These are phyloP conservation scores for Lasioglossum lativentre DNA, from an alignment of 2,888 invertebrate species.

Conservation along the genomic window DNA sequence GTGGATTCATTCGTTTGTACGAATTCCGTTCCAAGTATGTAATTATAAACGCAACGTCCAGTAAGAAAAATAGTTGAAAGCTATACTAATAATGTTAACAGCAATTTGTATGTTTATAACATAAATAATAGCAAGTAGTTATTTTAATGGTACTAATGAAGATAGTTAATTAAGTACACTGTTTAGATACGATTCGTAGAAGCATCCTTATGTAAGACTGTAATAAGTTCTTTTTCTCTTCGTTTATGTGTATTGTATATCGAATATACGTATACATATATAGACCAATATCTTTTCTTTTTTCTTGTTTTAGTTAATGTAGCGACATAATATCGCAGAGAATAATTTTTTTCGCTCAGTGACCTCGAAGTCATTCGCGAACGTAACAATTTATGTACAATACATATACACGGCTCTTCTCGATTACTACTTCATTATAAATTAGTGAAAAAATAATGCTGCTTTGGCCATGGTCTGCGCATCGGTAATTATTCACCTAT, in stretches of 20 bases:
- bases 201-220: constrained; percentile 58
- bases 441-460: constrained; percentile 84
- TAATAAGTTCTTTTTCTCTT: constrained; percentile 44
- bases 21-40: constrained; percentile 21
- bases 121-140: constrained; percentile 60
- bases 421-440: constrained; percentile 72
- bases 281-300: constrained; percentile 42
- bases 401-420: constrained; percentile 71
- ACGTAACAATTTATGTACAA: constrained; percentile 77
- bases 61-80: constrained; percentile 63
- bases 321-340: constrained; percentile 58
- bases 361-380: constrained; percentile 58
- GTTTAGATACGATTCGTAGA: constrained; percentile 67
- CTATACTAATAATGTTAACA: constrained; percentile 54
- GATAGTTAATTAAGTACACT: constrained; percentile 68
- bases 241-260: constrained; percentile 28
- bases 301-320: constrained; percentile 36
- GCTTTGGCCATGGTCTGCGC: constrained; percentile 80
- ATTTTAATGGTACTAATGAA: constrained; percentile 56
- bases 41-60: constrained; percentile 49
- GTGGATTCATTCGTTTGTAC: constrained; percentile 20
- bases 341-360: constrained; percentile 57
- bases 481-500: constrained; percentile 68
- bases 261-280: constrained; percentile 33
- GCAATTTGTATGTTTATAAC: constrained; percentile 51